Conservation (phyloP, 2,113 vertebrate species). For the Etheostoma spectabile region DNA sequence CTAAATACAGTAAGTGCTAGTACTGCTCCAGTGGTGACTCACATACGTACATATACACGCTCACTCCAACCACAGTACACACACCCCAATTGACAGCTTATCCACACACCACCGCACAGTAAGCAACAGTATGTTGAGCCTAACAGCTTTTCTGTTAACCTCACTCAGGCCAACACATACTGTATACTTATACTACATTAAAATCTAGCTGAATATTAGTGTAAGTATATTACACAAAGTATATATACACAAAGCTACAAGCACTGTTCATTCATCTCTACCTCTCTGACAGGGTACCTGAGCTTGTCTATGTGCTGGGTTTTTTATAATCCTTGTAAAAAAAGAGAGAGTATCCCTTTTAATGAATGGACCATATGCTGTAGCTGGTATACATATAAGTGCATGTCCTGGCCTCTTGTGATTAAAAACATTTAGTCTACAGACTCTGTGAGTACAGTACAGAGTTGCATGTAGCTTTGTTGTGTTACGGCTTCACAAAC, state of each 20-base stretch:
- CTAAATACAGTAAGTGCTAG: slow-evolving; percentile 26
- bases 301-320: not conserved
- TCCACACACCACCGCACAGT: not conserved
- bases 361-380: not conserved
- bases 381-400: not conserved
- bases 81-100: slow-evolving; percentile 20
- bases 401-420: not conserved
- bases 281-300: not conserved
- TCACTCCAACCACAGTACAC: not conserved
- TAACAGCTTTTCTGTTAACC: slow-evolving; percentile 16
- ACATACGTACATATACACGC: not conserved
- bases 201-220: too few species aligned
- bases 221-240: not conserved
- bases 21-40: slow-evolving; percentile 6
- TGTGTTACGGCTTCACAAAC: not conserved
- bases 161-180: too few species aligned
- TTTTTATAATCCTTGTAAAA: not conserved
- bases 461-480: not conserved
- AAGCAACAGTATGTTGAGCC: not conserved
- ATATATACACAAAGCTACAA: not conserved
- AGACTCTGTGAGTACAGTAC: not conserved
- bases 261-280: slow-evolving; percentile 6
- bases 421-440: not conserved
- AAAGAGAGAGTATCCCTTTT: not conserved
- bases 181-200: too few species aligned